These are phyloP conservation scores for Drosophila maculinotata DNA, from an alignment of 2,888 invertebrate genomes.

Conservation along the genomic window DNA sequence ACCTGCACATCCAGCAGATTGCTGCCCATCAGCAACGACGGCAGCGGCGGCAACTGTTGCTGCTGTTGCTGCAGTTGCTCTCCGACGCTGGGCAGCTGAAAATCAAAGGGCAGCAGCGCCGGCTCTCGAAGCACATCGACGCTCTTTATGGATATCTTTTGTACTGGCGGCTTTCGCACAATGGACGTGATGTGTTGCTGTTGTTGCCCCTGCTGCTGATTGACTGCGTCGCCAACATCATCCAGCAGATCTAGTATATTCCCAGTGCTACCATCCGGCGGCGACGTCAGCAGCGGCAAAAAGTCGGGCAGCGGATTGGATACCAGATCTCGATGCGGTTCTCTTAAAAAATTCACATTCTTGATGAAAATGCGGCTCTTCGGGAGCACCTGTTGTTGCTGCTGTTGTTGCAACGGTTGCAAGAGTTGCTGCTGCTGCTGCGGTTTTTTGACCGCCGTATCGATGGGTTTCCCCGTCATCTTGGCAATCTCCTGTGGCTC, in stretches of 20 bases:
- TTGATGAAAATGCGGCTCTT: conserved; percentile 84
- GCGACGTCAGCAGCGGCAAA: conserved; percentile 43
- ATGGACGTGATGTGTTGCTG: not conserved
- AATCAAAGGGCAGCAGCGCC: conserved; percentile 74
- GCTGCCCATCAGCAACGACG: conserved; percentile 31
- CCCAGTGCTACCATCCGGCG: conserved; percentile 32
- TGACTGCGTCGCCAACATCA: conserved; percentile 34
- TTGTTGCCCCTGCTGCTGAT: conserved; percentile 15
- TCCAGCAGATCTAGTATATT: conserved; percentile 58
- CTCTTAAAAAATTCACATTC: conserved; percentile 83
- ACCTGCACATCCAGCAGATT: conserved; percentile 39
- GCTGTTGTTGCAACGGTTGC: conserved; percentile 15
- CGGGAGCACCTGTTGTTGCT: conserved; percentile 32
- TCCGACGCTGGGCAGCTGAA: conserved; percentile 56
- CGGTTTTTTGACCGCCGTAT: conserved; percentile 14
- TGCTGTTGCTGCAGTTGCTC: conserved; percentile 20
- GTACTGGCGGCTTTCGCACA: conserved; percentile 54
- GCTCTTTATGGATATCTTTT: conserved; percentile 84
- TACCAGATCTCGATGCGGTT: conserved; percentile 70
- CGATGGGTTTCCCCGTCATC: conserved; percentile 24
- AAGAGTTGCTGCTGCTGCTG: conserved; percentile 2
- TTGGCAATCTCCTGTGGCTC: conserved; percentile 67
- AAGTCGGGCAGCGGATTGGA: conserved; percentile 47
- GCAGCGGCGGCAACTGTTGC: conserved; percentile 5
- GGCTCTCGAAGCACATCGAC: conserved; percentile 84